Conservation (phyloP, 2,888 invertebrate genomes). For the Ochropleura leucogaster region DNA sequence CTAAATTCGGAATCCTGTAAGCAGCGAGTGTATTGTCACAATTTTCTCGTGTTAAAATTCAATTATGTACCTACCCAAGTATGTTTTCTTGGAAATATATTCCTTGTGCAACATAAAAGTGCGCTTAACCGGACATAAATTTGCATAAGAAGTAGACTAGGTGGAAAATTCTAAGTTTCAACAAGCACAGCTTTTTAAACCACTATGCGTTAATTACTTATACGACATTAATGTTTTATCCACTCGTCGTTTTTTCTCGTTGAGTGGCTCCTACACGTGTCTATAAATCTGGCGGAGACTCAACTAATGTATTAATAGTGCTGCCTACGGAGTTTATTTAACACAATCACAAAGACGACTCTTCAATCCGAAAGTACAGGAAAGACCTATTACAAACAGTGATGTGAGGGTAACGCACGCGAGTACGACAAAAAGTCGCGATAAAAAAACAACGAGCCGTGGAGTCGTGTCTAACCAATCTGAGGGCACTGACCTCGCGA, state of each 20-base stretch:
- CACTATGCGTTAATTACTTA: conserved; percentile 37
- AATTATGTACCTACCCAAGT: conserved; percentile 2
- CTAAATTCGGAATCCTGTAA: neutral
- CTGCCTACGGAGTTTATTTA: conserved; percentile 58
- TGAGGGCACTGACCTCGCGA: conserved; percentile 85
- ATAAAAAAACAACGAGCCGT: conserved; percentile 76
- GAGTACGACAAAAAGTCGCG: conserved; percentile 80
- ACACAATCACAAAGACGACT: conserved; percentile 45
- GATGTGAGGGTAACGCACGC: conserved; percentile 85
- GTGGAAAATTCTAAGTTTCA: conserved; percentile 27
- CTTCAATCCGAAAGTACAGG: conserved; percentile 53
- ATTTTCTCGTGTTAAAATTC: conserved; percentile 13
- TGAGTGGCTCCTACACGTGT: conserved; percentile 46
- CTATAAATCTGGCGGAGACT: conserved; percentile 60
- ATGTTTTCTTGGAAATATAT: conserved; percentile 26
- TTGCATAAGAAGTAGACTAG: conserved; percentile 34
- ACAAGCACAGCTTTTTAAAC: conserved; percentile 24
- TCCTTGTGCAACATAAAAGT: conserved; percentile 35
- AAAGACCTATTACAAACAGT: conserved; percentile 61
- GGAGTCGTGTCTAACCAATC: conserved; percentile 82
- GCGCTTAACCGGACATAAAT: conserved; percentile 45
- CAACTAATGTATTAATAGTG: conserved; percentile 63
- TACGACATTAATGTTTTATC: conserved; percentile 39
- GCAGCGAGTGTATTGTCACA: neutral
- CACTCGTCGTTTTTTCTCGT: conserved; percentile 40